Evolutionary conservation across 2,797 vertebrate genomes (phyloP), one percentile per base, ranked within the genome.

Genomic region (Acanthiza pusilla): DNA sequence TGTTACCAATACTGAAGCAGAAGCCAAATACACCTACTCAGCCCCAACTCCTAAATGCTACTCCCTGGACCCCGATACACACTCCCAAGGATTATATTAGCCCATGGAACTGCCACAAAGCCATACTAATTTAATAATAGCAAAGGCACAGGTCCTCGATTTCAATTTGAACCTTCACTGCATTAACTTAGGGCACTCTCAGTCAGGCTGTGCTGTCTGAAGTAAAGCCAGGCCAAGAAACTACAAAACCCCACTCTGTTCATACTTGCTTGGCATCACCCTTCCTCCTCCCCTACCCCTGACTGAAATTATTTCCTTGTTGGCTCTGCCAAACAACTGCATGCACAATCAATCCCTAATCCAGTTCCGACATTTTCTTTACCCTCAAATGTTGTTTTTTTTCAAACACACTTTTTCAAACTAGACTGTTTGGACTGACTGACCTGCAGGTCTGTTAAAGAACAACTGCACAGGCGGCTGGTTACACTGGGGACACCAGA

Each of bases 211-310:
- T 36, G 67, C 36, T 55, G 9, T 47, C 81, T 94, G 92, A 95
- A 89, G 67, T 29, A 87, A 89, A 92, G 78, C n/a, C 72, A 95
- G 65, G 61, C 67, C 78, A 89, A 96, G 87, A 94, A 95, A 85
- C n/a, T 77, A 74, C 87, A 91, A 93, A 95, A 71, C 26, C 14
- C 29, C n/a, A 74, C 61, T 89, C 61, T 88, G 93, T 88, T 86
- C 4, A 0, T 80, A 93, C 94, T 94, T 77, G 85, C 53, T 77
- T 85, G 85, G 45, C 81, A 94, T 93, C 43, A 92, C 5, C 34
- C 30, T 73, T 93, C 47, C 47, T 91, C 65, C 77, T 84, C n/a
- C 84, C 43, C 66, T 61, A 43, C 2, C 18, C 72, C 26, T 30
- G 18, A 81, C 47, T 81, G 18, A 84, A 96, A 78, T 82, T 50